These are phyloP conservation scores for Stercorarius parasiticus DNA, from an alignment of 2,113 vertebrate genomes.

Conservation along the genomic window DNA sequence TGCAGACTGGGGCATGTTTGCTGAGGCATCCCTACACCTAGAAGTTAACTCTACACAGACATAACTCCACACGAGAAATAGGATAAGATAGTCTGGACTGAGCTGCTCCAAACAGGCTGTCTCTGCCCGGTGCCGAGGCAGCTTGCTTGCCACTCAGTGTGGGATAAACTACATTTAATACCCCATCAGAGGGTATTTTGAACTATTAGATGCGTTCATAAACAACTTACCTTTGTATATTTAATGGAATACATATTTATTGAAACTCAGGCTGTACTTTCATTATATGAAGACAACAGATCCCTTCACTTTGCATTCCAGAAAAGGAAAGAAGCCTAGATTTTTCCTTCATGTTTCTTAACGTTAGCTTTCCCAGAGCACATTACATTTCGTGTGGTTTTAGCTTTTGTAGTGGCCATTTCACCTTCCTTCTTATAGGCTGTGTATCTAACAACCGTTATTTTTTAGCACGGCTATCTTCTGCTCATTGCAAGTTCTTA, in stretches of 20 bases:
- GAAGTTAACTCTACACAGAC: accelerated
- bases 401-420: neutral
- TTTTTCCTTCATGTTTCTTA: neutral
- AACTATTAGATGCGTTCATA: neutral
- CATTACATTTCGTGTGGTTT: neutral
- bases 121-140: neutral
- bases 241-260: neutral
- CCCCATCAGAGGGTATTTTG: accelerated
- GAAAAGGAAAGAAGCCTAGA: neutral
- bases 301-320: neutral
- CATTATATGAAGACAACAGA: neutral
- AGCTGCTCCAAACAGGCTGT: neutral
- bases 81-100: neutral
- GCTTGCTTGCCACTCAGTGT: neutral
- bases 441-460: neutral
- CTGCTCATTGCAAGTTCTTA: neutral
- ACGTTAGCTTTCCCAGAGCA: neutral
- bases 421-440: neutral
- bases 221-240: neutral
- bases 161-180: neutral
- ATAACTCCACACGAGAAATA: accelerated
- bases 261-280: neutral
- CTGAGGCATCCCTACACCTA: neutral
- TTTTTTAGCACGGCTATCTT: neutral
- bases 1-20: neutral